These are phyloP conservation scores for Rhabdornis inornatus DNA, from an alignment of 2,113 vertebrate species.

Conservation along the genomic window DNA sequence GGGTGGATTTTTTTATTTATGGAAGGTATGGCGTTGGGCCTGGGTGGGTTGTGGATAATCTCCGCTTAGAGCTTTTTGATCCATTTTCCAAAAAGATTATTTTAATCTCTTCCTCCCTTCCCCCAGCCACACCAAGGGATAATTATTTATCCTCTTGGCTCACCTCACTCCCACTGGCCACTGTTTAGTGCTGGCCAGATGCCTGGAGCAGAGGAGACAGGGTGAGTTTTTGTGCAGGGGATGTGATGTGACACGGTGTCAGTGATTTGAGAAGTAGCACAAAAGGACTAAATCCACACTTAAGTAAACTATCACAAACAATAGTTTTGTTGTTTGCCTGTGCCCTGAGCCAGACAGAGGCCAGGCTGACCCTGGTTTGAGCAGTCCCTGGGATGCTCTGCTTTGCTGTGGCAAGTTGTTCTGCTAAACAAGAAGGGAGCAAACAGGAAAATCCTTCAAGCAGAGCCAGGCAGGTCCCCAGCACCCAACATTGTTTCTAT, in stretches of 20 bases:
- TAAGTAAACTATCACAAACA: not conserved
- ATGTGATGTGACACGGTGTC: not conserved
- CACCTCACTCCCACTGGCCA: not conserved
- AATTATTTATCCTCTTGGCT: slow-evolving; percentile 25
- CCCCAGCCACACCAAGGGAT: slow-evolving; percentile 7
- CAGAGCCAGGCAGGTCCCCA: not conserved
- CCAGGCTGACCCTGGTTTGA: not conserved
- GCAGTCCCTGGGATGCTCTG: not conserved
- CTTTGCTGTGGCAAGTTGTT: not conserved
- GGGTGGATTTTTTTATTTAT: not conserved
- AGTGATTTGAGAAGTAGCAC: not conserved
- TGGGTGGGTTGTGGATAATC: slow-evolving; percentile 50
- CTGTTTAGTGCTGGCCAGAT: not conserved
- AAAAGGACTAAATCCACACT: not conserved
- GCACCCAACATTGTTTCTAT: not conserved
- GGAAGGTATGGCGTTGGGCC: not conserved
- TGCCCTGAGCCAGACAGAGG: not conserved
- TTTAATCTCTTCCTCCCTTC: slow-evolving; percentile 37
- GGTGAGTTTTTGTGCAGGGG: not conserved
- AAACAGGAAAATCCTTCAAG: not conserved
- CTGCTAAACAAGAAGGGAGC: not conserved
- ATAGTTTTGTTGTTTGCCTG: not conserved
- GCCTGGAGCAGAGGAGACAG: not conserved
- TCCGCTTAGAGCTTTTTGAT: slow-evolving; percentile 48
- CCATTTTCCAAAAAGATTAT: slow-evolving; percentile 60